phyloP scores from a whole-genome alignment of 2,113 vertebrate species.

The Rhipidura dahli region DNA sequence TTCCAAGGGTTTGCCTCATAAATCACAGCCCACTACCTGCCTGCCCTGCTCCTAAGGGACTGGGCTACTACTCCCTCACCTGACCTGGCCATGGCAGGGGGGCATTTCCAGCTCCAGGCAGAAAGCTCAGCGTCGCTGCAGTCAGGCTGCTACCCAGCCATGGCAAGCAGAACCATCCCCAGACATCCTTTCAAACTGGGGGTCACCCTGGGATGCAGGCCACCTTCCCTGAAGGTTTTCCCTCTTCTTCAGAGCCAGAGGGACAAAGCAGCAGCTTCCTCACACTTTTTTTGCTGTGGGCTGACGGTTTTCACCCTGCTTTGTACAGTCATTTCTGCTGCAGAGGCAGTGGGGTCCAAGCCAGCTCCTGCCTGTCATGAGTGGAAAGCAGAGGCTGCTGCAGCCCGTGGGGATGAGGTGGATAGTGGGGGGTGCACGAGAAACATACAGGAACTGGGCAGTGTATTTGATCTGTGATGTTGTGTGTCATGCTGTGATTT shows the following conservation, averaged over 20 bases:
- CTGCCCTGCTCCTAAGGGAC: background rate
- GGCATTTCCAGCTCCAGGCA: background rate
- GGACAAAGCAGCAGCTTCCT: background rate
- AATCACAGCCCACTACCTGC: conserved; percentile 16
- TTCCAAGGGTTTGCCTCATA: conserved; percentile 35
- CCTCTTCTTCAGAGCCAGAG: background rate
- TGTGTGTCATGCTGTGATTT: background rate
- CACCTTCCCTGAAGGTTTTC: background rate
- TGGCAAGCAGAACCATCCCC: background rate
- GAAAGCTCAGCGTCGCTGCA: fast-evolving
- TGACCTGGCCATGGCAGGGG: fast-evolving
- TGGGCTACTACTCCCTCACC: background rate
- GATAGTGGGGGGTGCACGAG: fast-evolving
- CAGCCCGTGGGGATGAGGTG: background rate
- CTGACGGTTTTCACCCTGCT: background rate
- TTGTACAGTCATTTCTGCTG: background rate
- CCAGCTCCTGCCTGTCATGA: background rate
- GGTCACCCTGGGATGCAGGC: background rate
- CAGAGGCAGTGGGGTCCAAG: background rate
- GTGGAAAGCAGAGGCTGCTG: background rate
- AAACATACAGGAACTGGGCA: background rate
- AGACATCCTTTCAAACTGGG: fast-evolving
- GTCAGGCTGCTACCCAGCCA: background rate
- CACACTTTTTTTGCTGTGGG: fast-evolving
- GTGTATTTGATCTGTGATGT: fast-evolving